These are phyloP conservation scores for Cheilosia impressa DNA, from an alignment of 2,888 invertebrate genomes.

Conservation along the genomic window DNA sequence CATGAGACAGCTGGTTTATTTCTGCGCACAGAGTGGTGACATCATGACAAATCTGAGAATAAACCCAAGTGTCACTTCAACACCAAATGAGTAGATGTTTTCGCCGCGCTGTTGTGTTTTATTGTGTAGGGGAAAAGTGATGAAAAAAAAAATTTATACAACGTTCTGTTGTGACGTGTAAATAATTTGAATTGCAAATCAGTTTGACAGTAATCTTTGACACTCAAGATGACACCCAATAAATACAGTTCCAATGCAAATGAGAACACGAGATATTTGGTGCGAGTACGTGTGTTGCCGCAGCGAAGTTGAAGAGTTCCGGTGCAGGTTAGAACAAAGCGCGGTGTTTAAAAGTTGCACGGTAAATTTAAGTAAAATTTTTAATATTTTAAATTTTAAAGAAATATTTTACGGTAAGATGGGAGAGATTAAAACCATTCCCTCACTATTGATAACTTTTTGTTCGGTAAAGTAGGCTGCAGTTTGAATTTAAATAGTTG, in stretches of 20 bases:
- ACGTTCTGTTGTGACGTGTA: conserved; percentile 54
- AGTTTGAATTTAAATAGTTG: too few relatives aligned
- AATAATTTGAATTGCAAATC: conserved; percentile 74
- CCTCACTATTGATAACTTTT: too few relatives aligned
- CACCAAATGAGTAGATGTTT: conserved; percentile 56
- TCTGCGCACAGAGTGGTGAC: conserved; percentile 39
- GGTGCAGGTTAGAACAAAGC: too few relatives aligned
- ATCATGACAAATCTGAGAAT: conserved; percentile 69
- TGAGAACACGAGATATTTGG: conserved; percentile 42
- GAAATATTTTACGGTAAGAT: too few relatives aligned
- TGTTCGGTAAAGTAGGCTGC: too few relatives aligned
- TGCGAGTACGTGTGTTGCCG: background rate
- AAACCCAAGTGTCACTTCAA: conserved; percentile 62
- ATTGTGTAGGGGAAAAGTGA: background rate
- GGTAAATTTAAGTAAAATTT: too few relatives aligned
- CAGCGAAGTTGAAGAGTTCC: too few relatives aligned
- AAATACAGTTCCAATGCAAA: conserved; percentile 63
- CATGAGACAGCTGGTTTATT: conserved; percentile 51
- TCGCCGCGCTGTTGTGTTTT: conserved; percentile 30
- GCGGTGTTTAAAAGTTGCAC: too few relatives aligned
- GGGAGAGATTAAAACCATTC: too few relatives aligned
- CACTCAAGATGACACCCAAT: conserved; percentile 60
- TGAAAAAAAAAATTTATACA: conserved; percentile 31
- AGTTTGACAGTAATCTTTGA: conserved; percentile 70
- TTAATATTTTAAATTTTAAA: too few relatives aligned